Conservation (phyloP, 1,140 invertebrate genomes). For the Ganaspis sp. region DNA sequence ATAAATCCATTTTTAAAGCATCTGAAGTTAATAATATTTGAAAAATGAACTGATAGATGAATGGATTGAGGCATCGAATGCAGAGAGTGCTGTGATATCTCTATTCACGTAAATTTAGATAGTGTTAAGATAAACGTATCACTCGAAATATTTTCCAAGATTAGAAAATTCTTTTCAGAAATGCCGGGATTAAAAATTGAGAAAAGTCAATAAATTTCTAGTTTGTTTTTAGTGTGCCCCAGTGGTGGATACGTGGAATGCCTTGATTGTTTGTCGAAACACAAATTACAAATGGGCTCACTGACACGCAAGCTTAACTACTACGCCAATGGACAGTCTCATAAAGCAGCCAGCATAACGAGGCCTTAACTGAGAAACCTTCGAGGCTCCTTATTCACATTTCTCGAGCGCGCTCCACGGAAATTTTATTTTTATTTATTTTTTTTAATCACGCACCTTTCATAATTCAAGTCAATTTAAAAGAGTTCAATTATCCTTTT, state of each 20-base stretch:
- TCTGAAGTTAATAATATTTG: neutral
- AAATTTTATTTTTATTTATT: slow-evolving; percentile 47
- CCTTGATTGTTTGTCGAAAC: slow-evolving; percentile 23
- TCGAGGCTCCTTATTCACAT: slow-evolving; percentile 38
- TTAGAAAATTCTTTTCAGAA: neutral
- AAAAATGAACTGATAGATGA: neutral
- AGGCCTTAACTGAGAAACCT: slow-evolving; percentile 45
- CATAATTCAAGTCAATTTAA: neutral
- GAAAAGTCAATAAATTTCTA: neutral
- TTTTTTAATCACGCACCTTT: neutral
- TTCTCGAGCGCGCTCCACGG: slow-evolving; percentile 52
- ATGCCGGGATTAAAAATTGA: neutral
- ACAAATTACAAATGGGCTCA: slow-evolving; percentile 4
- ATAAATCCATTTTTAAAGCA: no score
- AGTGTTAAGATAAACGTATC: neutral
- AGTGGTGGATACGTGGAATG: neutral
- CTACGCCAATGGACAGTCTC: slow-evolving; percentile 52
- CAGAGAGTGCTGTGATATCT: neutral
- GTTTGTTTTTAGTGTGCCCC: neutral
- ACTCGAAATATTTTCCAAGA: neutral
- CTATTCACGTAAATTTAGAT: neutral
- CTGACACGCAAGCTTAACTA: slow-evolving; percentile 23
- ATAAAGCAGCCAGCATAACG: slow-evolving; percentile 53
- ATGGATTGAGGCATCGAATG: neutral
- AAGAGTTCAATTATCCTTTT: neutral